A percentile compares a stretch with the other conserved stretches of the same genome.
Evolutionary conservation across 2,797 vertebrate genomes (phyloP).

Genomic region (Coendou prehensilis): DNA sequence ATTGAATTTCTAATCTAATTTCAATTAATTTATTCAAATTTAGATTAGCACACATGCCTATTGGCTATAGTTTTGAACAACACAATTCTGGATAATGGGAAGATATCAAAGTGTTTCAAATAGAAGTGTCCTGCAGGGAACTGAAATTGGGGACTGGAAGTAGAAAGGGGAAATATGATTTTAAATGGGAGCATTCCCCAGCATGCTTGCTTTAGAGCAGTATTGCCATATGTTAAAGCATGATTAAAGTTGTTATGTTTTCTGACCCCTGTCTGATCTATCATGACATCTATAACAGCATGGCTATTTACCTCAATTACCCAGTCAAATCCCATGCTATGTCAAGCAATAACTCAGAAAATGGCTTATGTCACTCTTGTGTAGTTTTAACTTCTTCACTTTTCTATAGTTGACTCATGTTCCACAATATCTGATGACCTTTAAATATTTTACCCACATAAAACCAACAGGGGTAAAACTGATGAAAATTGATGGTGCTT

Average conservation of each 20-base stretch:
- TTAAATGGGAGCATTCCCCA: not conserved
- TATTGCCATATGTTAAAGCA: not conserved
- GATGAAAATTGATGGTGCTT: constrained; percentile 86
- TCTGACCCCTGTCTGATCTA: constrained; percentile 58
- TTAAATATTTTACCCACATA: constrained; percentile 81
- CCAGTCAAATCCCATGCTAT: constrained; percentile 59
- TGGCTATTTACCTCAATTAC: constrained; percentile 77
- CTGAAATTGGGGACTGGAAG: not conserved
- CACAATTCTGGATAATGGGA: not conserved
- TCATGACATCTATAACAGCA: constrained; percentile 44
- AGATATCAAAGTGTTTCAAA: not conserved
- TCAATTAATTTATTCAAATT: not conserved
- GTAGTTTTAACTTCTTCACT: constrained; percentile 83
- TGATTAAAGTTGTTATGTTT: not conserved
- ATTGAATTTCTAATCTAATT: not conserved
- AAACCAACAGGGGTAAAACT: constrained; percentile 83
- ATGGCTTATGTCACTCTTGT: constrained; percentile 70
- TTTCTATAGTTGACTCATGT: constrained; percentile 64
- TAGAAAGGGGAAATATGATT: not conserved
- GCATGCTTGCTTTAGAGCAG: not conserved
- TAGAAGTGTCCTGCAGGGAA: not conserved
- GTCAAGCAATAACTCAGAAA: constrained; percentile 79
- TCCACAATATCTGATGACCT: constrained; percentile 81
- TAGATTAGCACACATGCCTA: not conserved
- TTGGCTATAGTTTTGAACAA: not conserved